Evolutionary conservation across 2,797 vertebrate species (phyloP).

Genomic region (Champsocephalus gunnari): DNA sequence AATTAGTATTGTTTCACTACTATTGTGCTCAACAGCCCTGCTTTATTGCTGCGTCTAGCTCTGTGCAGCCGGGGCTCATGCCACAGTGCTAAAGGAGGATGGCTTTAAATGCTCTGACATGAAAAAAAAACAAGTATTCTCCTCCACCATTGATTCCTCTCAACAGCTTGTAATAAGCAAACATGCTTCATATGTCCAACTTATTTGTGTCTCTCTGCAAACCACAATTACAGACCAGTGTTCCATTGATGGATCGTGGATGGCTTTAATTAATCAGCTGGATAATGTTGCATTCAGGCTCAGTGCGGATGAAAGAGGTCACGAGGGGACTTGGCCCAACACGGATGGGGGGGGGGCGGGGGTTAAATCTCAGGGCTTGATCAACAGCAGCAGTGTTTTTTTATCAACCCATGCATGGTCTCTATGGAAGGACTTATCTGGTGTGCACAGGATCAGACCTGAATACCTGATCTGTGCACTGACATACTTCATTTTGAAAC

Average conservation of each 20-base stretch:
- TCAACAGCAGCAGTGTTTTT: constrained; percentile 18
- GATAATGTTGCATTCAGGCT: constrained; percentile 51
- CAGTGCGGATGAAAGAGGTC: constrained; percentile 42
- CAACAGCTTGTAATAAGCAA: constrained; percentile 68
- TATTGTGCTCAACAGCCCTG: constrained; percentile 67
- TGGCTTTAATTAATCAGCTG: constrained; percentile 68
- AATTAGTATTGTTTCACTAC: constrained; percentile 83
- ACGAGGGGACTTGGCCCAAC: constrained; percentile 21
- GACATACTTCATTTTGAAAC: not conserved
- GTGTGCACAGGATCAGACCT: constrained; percentile 15
- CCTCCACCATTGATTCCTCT: constrained; percentile 65
- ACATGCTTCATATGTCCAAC: constrained; percentile 51
- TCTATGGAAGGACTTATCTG: constrained; percentile 30
- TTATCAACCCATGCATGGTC: constrained; percentile 14
- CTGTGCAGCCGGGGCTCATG: constrained; percentile 49
- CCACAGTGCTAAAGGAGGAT: constrained; percentile 51
- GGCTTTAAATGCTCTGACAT: constrained; percentile 43
- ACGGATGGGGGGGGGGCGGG: constrained; percentile 11
- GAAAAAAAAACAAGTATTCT: constrained; percentile 32
- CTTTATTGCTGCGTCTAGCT: constrained; percentile 67
- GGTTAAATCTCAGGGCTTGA: constrained; percentile 45
- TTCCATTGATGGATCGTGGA: constrained; percentile 62
- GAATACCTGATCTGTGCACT: too few species aligned
- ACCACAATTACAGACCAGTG: constrained; percentile 65
- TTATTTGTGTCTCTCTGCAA: constrained; percentile 38